Evolutionary conservation across 2,888 invertebrate genomes (phyloP), one percentile per base, ranked within the genome.

Genomic region (Anaspis maculata): DNA sequence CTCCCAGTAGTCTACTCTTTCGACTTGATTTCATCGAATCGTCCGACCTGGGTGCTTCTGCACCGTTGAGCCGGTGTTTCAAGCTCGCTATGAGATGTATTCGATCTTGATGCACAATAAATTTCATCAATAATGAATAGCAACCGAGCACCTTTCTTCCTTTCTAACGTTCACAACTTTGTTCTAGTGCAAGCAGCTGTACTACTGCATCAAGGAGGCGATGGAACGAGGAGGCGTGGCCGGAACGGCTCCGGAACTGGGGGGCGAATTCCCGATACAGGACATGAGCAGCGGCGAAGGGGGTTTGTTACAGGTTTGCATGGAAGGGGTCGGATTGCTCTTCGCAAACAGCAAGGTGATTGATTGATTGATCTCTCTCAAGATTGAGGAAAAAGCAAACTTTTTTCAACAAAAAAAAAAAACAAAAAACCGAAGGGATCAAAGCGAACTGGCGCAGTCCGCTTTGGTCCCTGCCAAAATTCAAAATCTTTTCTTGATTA

Each of bases 261-360:
- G 90, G 9, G 98, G 98, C 2, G 97, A 98, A 68, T 98, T 99
- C 69, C 97, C 97, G 3, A 89, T 98, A 19, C 95, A 96, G 66
- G 97, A 99, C 67, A 84, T 97, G 75, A 84, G 83, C 54, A 88
- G 92, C 6, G 95, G 95, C 29, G 95, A 97, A 69, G 97, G 97
- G 40, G 98, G 97, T 2, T 77, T 98, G 35, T 79, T 98, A 54
- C 90, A 90, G 76, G 96, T 97, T 65, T 96, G 97, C 78, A 92
- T 98, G 81, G 97, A 99, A 70, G 98, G 98, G 60, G 95, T 99
- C 57, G 95, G 95, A 54, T 82, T 98, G 52, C 85, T 97, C 57
- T 96, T 98, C 74, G 95, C 94, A 56, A 94, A 95, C 70, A 95
- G 95, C 83, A 97, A 98, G 94, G 97, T 97, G 83, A 48, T 45